These are phyloP conservation scores for Misgurnus anguillicaudatus DNA, from an alignment of 2,113 vertebrate species.

Conservation along the genomic window DNA sequence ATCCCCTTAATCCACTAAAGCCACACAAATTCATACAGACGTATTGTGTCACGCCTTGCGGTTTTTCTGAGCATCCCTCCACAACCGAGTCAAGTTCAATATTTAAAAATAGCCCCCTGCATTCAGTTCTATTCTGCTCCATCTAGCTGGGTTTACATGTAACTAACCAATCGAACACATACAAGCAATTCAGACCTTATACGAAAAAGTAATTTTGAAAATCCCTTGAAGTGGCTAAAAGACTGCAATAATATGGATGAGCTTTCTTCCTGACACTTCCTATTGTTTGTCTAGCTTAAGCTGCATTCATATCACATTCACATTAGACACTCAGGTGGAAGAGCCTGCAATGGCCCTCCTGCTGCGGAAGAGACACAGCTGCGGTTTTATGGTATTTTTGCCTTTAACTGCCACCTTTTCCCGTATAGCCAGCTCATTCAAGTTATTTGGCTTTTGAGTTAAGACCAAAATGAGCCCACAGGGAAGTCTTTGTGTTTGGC, in stretches of 20 bases:
- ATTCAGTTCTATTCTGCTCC: no score
- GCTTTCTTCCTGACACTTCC: neutral
- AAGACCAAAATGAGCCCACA: constrained; percentile 6
- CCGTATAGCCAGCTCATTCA: neutral
- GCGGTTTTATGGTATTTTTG: neutral
- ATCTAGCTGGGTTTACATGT: no score
- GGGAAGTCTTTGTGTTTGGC: constrained; percentile 13
- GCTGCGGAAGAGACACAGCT: neutral
- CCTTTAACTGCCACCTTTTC: neutral
- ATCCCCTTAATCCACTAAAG: no score
- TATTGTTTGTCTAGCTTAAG: neutral
- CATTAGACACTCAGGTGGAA: neutral
- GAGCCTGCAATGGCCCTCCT: neutral
- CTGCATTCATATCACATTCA: neutral
- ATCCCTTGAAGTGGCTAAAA: no score
- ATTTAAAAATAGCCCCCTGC: no score
- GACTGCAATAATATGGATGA: neutral
- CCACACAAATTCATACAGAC: no score
- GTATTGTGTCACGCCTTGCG: no score
- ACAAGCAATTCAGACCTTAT: no score
- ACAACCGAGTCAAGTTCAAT: no score
- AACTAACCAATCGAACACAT: no score
- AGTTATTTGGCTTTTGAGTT: constrained; percentile 2
- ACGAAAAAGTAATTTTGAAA: no score
- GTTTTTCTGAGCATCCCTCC: no score